Base-by-base conservation (phyloP, 2,797 vertebrate genomes). In the Myioborus miniatus region DNA sequence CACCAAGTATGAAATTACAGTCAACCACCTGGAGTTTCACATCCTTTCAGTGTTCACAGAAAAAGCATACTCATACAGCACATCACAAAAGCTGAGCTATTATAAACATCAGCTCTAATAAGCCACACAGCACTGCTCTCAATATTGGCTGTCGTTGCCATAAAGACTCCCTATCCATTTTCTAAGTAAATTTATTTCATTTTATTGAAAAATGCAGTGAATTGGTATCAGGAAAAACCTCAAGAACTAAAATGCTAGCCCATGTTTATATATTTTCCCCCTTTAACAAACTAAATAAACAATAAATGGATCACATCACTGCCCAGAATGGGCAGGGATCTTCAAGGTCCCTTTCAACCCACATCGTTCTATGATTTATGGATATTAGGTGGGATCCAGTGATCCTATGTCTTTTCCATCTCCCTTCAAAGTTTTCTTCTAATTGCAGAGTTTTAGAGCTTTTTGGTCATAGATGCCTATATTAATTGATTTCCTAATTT, bases 21-120 rank as follows among this genome's bases (percentile, higher is more conserved):
- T 43, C 81, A 89, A 91, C 78, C 81, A 92, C 96, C 81, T 89
- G 60, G 52, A 92, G 92, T 93, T 96, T 94, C 86, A 91, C 36
- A 95, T 93, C 78, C 64, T 89, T 89, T 78, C 30, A 20, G 39
- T 17, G 18, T 53, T 90, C 92, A 85, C 89, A 74, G 67, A 63
- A 88, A 95, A 60, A 72, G 37, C 41, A 43, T 14, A 76, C 34
- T 89, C 56, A 78, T n/a, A 53, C 37, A 92, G 59, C 37, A 95
- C 67, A 41, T 77, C 74, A 92, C 81, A 85, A 68, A 96, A 92
- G 68, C 20, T 39, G 81, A 50, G 43, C 70, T 85, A 71, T 70
- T 87, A 85, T 10, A 67, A 91, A 82, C 12, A 2, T 26, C 58
- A 30, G 36, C 56, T 89, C 87, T 74, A 93, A 23, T 55, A 96